Base-by-base conservation (phyloP, 2,113 vertebrate genomes). In the Pardalotus punctatus region DNA sequence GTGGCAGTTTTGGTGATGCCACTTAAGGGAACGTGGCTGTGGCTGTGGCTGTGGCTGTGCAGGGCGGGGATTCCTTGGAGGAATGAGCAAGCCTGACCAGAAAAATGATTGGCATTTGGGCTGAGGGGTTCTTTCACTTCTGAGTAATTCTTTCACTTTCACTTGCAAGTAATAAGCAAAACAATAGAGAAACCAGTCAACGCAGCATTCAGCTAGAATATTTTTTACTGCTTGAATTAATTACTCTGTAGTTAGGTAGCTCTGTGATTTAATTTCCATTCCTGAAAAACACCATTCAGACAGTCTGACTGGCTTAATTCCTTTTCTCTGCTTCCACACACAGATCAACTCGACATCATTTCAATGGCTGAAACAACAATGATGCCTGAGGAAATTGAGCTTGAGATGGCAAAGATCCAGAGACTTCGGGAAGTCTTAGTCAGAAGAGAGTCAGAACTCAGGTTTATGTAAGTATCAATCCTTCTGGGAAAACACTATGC, bases 381-480 rank as follows among this genome's bases (percentile, higher is more conserved):
- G 98, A 98, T 99, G 97, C 99, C 99, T 1, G 99, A 99, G 58
- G 99, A 99, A 98, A 99, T 99, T 9, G 99, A 99, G 96, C 97
- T 99, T 83, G 99, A 99, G 98, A 99, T 99, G 99, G 97, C 98
- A 58, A 99, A 99, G 81, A 99, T 99, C 96, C 99, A 99, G 96
- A 98, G 99, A 51, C 99, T 99, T 86, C 98, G 99, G 67, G 99
- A 99, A 97, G 99, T 99, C 74, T 97, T 99, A 94, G 99, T 99
- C 82, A 98, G 99, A 60, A 97, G 99, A 70, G 99, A 99, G 97
- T 99, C 99, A 1, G 99, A 99, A 95, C 99, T 99, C 95, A 99
- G 99, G 94, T 99, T 99, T 98, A 99, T 99, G 99, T 99, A 97
- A 99, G 99, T 98, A 94, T 84, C 64, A 93, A 12, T 86, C 69